A percentile compares a stretch with the other conserved stretches of the same genome.
Conservation (phyloP, 2,888 invertebrate species). For the Lamproptera curius region DNA sequence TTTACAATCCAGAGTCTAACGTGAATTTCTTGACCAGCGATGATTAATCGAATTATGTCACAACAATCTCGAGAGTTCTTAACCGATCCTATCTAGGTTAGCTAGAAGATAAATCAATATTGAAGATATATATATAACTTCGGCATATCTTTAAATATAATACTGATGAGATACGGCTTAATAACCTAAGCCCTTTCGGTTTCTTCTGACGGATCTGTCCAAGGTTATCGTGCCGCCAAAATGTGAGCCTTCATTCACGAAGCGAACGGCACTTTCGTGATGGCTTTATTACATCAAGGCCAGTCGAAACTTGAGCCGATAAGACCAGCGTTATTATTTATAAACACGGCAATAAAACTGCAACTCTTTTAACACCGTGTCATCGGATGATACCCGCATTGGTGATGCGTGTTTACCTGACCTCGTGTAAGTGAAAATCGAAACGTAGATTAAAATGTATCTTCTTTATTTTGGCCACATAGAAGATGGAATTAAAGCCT, state of each 20-base stretch:
- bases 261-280: constrained; percentile 9
- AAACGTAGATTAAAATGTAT: neutral
- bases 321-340: constrained; percentile 10
- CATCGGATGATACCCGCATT: constrained; percentile 8
- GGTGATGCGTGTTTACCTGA: constrained; percentile 1
- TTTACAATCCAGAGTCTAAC: neutral
- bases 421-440: neutral
- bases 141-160: neutral
- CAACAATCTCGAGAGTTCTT: neutral
- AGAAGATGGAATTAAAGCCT: too few relatives aligned
- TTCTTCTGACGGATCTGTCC: constrained; percentile 14
- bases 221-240: constrained; percentile 8
- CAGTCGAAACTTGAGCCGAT: constrained; percentile 1
- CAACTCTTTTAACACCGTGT: constrained; percentile 8
- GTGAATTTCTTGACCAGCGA: neutral
- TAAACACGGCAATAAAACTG: neutral
- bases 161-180: neutral
- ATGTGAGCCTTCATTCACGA: constrained; percentile 8
- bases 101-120: neutral
- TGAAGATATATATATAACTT: neutral
- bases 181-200: constrained; percentile 4
- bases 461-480: neutral
- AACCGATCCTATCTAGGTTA: neutral
- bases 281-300: constrained; percentile 11
- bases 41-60: neutral